Percentiles rank a stretch among this genome's conserved stretches.
These are phyloP conservation scores for Drosophila mimica DNA, from an alignment of 2,888 invertebrate genomes.

Conservation along the genomic window DNA sequence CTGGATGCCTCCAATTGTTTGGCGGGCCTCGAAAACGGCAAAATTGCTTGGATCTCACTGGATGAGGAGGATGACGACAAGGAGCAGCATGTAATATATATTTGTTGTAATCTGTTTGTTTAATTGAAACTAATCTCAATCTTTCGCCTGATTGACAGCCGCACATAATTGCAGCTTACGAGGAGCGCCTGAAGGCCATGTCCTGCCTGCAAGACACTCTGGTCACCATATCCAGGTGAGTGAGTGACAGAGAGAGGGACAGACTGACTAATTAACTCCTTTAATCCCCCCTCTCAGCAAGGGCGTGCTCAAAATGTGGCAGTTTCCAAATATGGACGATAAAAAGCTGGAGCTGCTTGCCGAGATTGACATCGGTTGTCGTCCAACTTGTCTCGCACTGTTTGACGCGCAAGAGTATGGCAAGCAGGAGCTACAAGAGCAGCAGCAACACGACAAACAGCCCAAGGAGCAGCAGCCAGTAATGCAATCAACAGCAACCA, in stretches of 20 bases:
- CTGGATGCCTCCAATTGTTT: conserved; percentile 87
- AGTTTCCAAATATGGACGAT: conserved; percentile 46
- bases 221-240: conserved; percentile 89
- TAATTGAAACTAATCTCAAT: not conserved
- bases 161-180: conserved; percentile 86
- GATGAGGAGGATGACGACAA: conserved; percentile 83
- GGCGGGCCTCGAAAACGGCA: conserved; percentile 91
- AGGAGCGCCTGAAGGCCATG: conserved; percentile 89
- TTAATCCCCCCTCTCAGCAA: conserved; percentile 85
- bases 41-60: conserved; percentile 87
- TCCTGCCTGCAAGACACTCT: conserved; percentile 87
- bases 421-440: not conserved
- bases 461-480: not conserved
- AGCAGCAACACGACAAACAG: not conserved
- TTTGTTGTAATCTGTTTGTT: not conserved
- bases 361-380: conserved; percentile 88
- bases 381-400: conserved; percentile 90
- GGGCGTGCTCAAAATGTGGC: conserved; percentile 92
- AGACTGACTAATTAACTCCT: not conserved
- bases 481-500: not conserved
- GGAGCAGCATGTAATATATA: conserved; percentile 34
- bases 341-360: conserved; percentile 86
- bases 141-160: conserved; percentile 28
- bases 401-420: conserved; percentile 85
- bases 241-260: not conserved